Percentiles rank a stretch among this genome's conserved stretches.
phyloP scores from a whole-genome alignment of 2,797 vertebrate genomes.

The Parauchenoglanis ngamensis region DNA sequence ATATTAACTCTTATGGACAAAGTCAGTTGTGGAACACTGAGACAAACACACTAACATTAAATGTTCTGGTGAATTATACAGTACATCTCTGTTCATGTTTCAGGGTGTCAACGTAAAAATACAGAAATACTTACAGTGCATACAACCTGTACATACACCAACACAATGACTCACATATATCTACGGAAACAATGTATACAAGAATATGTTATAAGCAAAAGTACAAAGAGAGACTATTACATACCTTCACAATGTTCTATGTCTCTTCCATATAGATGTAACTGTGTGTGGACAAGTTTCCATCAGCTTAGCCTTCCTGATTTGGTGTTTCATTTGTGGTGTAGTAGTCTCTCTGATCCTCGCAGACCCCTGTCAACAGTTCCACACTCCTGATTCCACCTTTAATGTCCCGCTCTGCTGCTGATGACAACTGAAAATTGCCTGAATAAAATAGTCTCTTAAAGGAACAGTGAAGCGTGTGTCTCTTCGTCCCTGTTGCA shows the following conservation, averaged over 20 bases:
- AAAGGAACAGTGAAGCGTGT: slow-evolving; percentile 61
- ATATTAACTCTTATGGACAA: background rate
- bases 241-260: slow-evolving; percentile 63
- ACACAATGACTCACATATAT: background rate
- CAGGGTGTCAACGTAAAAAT: slow-evolving; percentile 26
- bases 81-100: slow-evolving; percentile 28
- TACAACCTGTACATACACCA: background rate
- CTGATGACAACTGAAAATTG: slow-evolving; percentile 55
- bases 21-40: background rate
- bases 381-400: slow-evolving; percentile 65
- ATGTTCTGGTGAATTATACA: background rate
- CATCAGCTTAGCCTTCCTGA: slow-evolving; percentile 21
- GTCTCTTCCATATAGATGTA: slow-evolving; percentile 19
- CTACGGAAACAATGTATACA: background rate
- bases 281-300: slow-evolving; percentile 14
- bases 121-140: background rate
- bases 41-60: background rate
- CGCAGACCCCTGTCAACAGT: slow-evolving; percentile 73
- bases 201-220: background rate
- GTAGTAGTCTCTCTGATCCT: slow-evolving; percentile 71
- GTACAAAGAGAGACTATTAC: slow-evolving; percentile 28
- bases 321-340: slow-evolving; percentile 73
- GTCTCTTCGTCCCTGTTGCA: slow-evolving; percentile 14
- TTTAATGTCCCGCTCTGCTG: slow-evolving; percentile 64
- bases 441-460: slow-evolving; percentile 71